Base-by-base conservation (phyloP, 2,113 vertebrate species). In the Phocoena sinus region DNA sequence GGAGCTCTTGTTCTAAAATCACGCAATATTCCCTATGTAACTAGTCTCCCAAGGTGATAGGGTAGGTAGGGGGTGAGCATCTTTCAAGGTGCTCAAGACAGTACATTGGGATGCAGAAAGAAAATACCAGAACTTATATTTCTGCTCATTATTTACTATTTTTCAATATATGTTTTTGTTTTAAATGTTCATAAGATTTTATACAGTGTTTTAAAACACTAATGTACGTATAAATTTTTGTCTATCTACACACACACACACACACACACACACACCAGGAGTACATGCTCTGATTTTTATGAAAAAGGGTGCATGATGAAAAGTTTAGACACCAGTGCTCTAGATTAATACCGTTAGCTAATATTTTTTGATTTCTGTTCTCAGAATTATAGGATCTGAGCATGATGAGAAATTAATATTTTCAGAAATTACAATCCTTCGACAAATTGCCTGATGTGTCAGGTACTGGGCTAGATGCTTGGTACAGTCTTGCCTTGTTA, bases 351-450 rank as follows among this genome's bases (percentile, higher is more conserved):
- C 15, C 31, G 62, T 25, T 65, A 50, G 11, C 63, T 47, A 31
- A 38, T 38, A 12, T 33, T 8, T 74, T 94, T 82, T 25, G 25
- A 38, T 79, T 73, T 96, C 44, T 73, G n/a, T 47, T 62, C 47
- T 70, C 17, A 86, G 80, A 79, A 63, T 38, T 68, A 12, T 18
- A 81, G 89, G 47, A 58, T 93, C 60, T 63, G 53, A 71, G n/a
- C 28, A 8, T 10, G 20, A 60, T 33, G 67, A 65, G 89, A 70
- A 56, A 47, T 65, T 56, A 47, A 83, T 53, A 36, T 62, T 53
- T 65, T 88, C 65, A 47, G 44, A 76, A 60, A 31, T 79, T 63
- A 63, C 21, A 47, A 1, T 60, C 56, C 71, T 91, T 21, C 15
- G 15, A 3, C 84, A 77, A 47, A 44, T 56, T 5, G 4, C 6